phyloP scores from a whole-genome alignment of 2,888 invertebrate genomes.

The Colletes collaris region DNA sequence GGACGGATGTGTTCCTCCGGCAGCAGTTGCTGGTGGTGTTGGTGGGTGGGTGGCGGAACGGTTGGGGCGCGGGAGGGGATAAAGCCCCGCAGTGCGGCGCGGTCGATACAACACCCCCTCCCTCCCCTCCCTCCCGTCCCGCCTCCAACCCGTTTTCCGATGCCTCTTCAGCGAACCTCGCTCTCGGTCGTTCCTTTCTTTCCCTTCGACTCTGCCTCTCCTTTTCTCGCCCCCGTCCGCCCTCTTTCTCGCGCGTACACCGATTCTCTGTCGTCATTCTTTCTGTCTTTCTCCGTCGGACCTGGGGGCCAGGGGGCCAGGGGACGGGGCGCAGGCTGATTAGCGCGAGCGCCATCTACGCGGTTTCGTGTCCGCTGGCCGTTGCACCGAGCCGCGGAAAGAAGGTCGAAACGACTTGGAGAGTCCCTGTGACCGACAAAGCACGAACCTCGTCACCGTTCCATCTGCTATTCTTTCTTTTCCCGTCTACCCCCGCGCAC shows the following conservation, averaged over 20 bases:
- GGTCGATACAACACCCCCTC: slow-evolving; percentile 80
- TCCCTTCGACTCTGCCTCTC: slow-evolving; percentile 31
- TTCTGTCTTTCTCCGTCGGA: background rate
- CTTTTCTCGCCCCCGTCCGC: slow-evolving; percentile 34
- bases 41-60: slow-evolving; percentile 33
- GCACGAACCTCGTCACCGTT: slow-evolving; percentile 9
- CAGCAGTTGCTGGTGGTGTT: slow-evolving; percentile 41
- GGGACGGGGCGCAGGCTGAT: slow-evolving; percentile 34
- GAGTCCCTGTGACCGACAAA: slow-evolving; percentile 59
- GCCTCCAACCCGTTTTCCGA: slow-evolving; percentile 54
- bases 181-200: slow-evolving; percentile 41
- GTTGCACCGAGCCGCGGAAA: slow-evolving; percentile 59
- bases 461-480: slow-evolving; percentile 5
- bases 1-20: slow-evolving; percentile 39
- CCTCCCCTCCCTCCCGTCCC: slow-evolving; percentile 22
- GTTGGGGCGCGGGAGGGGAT: slow-evolving; percentile 76
- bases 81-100: slow-evolving; percentile 83
- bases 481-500: background rate
- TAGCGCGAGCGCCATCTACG: slow-evolving; percentile 58
- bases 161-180: slow-evolving; percentile 56
- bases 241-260: background rate
- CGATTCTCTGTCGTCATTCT: slow-evolving; percentile 28
- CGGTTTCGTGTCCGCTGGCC: slow-evolving; percentile 51
- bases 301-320: background rate
- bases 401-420: slow-evolving; percentile 61